Evolutionary conservation across 2,888 invertebrate genomes (phyloP).

Genomic region (Leptodirus hochenwartii): DNA sequence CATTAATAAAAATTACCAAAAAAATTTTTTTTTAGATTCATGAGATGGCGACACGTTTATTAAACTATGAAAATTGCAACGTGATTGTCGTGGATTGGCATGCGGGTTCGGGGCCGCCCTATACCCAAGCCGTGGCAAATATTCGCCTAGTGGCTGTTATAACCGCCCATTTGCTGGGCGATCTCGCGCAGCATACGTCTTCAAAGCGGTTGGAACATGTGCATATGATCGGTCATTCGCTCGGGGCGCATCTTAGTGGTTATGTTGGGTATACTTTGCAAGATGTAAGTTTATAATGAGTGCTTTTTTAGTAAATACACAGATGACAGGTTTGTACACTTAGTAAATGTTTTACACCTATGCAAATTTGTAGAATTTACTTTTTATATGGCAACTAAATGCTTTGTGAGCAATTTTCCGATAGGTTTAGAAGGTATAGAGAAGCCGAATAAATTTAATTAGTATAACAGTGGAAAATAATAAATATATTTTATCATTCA

Average conservation of each 20-base stretch:
- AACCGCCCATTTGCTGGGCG: slow-evolving; percentile 48
- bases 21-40: slow-evolving; percentile 37
- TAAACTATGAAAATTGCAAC: slow-evolving; percentile 50
- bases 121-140: slow-evolving; percentile 84
- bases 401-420: not conserved
- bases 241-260: slow-evolving; percentile 71
- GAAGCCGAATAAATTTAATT: too few species aligned
- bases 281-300: slow-evolving; percentile 29
- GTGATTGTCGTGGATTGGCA: slow-evolving; percentile 76
- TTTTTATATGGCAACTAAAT: not conserved
- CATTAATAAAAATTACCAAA: slow-evolving; percentile 1
- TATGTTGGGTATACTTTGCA: slow-evolving; percentile 66
- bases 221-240: slow-evolving; percentile 73
- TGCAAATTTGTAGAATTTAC: too few species aligned
- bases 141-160: slow-evolving; percentile 72
- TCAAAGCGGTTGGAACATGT: slow-evolving; percentile 39
- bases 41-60: slow-evolving; percentile 51
- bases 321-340: too few species aligned
- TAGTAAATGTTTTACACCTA: too few species aligned
- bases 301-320: too few species aligned
- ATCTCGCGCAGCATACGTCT: slow-evolving; percentile 26
- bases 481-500: too few species aligned
- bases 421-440: too few species aligned
- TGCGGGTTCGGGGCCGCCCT: slow-evolving; percentile 70
- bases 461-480: too few species aligned